Evolutionary conservation across 2,888 invertebrate species (phyloP).

Genomic region (Parapristionchus giblindavisi): DNA sequence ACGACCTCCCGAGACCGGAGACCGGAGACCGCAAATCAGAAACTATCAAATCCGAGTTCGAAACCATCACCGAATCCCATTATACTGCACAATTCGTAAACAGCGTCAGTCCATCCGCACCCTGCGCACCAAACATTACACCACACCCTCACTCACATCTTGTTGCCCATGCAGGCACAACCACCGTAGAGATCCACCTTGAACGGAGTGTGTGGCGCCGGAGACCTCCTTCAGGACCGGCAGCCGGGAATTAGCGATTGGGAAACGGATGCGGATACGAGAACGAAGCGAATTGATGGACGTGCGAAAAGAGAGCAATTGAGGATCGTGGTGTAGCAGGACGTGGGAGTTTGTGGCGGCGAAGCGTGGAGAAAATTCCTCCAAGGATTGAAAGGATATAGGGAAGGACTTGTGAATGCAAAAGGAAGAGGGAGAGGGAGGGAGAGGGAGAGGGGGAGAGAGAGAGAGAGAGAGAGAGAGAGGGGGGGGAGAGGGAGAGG

Average conservation of each 20-base stretch:
- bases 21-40: too few relatives aligned
- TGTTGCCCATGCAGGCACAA: too few relatives aligned
- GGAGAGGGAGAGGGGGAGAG: neutral
- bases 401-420: neutral
- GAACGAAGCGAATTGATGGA: neutral
- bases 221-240: neutral
- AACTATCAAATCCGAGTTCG: too few relatives aligned
- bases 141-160: too few relatives aligned
- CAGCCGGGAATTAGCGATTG: neutral
- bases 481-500: conserved; percentile 12
- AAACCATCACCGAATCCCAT: too few relatives aligned
- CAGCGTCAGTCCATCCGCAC: too few relatives aligned
- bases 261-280: neutral
- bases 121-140: too few relatives aligned
- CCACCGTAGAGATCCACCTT: too few relatives aligned
- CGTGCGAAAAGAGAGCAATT: neutral
- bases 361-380: neutral
- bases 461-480: neutral
- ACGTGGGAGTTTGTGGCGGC: neutral
- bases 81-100: too few relatives aligned
- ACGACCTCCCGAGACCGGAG: too few relatives aligned
- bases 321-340: neutral
- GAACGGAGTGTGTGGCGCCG: neutral
- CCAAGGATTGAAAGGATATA: neutral
- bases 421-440: neutral